Evolutionary conservation across 2,113 vertebrate species (phyloP).

Genomic region (Neofelis nebulosa): DNA sequence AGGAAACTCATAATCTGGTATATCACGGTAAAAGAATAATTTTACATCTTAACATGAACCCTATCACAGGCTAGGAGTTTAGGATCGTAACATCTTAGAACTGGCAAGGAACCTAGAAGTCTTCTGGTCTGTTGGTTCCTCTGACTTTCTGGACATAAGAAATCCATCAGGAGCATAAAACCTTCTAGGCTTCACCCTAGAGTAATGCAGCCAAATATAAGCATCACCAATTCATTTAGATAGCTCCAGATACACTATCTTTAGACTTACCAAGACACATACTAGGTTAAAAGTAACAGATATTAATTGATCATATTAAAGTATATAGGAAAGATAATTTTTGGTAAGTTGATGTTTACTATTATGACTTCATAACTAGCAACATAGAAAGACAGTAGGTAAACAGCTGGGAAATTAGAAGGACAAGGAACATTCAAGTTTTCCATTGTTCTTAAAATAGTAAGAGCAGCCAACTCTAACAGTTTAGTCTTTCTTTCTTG

Average conservation of each 20-base stretch:
- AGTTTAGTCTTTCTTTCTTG: background rate
- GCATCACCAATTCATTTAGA: background rate
- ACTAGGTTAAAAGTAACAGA: background rate
- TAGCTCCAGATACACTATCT: background rate
- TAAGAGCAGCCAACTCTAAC: background rate
- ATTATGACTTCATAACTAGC: background rate
- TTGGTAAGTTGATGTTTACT: background rate
- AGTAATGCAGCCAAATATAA: background rate
- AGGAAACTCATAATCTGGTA: background rate
- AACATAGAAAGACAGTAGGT: background rate
- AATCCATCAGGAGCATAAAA: background rate
- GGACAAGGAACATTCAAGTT: background rate
- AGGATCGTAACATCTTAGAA: background rate
- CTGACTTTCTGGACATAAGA: background rate
- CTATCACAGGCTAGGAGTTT: background rate
- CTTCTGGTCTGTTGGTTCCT: background rate
- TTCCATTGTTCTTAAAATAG: slow-evolving; percentile 39
- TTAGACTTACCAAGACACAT: background rate
- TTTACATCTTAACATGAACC: background rate
- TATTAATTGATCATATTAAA: background rate
- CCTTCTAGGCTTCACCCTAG: background rate
- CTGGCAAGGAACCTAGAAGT: background rate
- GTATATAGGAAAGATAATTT: background rate
- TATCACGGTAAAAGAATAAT: background rate
- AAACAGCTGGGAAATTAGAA: background rate